A percentile compares a stretch with the other conserved stretches of the same genome.
Evolutionary conservation across 2,888 invertebrate genomes (phyloP).

Genomic region (Morpho achilles): DNA sequence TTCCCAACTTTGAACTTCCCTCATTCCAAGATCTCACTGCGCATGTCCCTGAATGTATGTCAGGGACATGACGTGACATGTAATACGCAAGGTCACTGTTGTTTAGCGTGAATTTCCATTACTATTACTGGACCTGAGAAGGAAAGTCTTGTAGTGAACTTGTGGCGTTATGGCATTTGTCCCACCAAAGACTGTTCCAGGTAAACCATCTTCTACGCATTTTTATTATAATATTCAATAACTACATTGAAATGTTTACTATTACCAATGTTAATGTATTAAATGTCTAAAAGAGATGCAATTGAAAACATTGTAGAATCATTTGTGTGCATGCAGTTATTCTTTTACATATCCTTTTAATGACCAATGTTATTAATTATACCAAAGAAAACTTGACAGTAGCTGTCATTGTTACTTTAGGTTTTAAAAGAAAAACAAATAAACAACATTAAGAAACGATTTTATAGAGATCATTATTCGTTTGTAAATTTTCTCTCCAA

Average conservation of each 20-base stretch:
- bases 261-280: too few relatives aligned
- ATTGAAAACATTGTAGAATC: too few relatives aligned
- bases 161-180: constrained; percentile 47
- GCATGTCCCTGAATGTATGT: constrained; percentile 65
- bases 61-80: constrained; percentile 60
- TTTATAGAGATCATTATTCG: background rate
- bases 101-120: constrained; percentile 52
- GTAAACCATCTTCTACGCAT: constrained; percentile 1
- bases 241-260: too few relatives aligned
- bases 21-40: constrained; percentile 26
- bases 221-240: too few relatives aligned
- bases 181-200: constrained; percentile 38
- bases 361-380: too few relatives aligned
- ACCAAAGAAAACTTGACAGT: too few relatives aligned
- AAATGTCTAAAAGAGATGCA: too few relatives aligned
- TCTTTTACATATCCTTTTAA: background rate
- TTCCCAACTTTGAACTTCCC: constrained; percentile 10
- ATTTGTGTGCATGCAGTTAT: too few relatives aligned
- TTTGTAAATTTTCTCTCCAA: background rate
- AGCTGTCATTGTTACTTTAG: background rate
- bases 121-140: constrained; percentile 21
- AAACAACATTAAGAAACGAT: background rate
- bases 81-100: constrained; percentile 60
- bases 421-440: background rate
- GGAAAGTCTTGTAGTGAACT: constrained; percentile 23